Percentiles rank a stretch among this genome's conserved stretches.
phyloP scores from a whole-genome alignment of 2,888 invertebrate species.

The Macropis europaea region DNA sequence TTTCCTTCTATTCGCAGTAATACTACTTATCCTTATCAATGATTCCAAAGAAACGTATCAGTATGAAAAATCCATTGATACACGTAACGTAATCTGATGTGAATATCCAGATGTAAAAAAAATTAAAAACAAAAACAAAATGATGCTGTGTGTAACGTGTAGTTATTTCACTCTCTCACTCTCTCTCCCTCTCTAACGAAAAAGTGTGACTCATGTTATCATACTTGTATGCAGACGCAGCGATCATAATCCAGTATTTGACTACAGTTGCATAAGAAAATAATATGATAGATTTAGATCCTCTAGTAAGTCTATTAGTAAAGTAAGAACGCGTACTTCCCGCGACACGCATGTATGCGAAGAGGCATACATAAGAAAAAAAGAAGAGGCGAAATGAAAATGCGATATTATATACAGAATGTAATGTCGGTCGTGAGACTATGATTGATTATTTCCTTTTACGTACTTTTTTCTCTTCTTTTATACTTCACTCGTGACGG shows the following conservation, averaged over 20 bases:
- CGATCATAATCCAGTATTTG: constrained; percentile 13
- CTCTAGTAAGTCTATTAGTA: background rate
- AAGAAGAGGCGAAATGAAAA: constrained; percentile 16
- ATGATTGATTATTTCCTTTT: constrained; percentile 6
- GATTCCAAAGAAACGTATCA: constrained; percentile 51
- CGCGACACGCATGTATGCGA: background rate
- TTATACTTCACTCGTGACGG: constrained; percentile 17
- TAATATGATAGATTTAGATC: constrained; percentile 13
- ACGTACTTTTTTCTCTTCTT: background rate
- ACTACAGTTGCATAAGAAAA: constrained; percentile 24
- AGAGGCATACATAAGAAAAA: constrained; percentile 14
- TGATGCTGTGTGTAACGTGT: background rate
- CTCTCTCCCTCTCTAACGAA: background rate
- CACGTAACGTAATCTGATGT: background rate
- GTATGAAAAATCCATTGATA: constrained; percentile 18
- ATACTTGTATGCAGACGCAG: constrained; percentile 13
- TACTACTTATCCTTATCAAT: constrained; percentile 50
- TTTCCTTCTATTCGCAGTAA: constrained; percentile 62
- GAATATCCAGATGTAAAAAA: background rate
- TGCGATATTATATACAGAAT: constrained; percentile 52
- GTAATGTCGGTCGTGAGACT: constrained; percentile 31
- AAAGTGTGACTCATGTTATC: background rate
- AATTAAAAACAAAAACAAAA: too few relatives aligned
- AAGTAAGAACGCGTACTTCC: constrained; percentile 1
- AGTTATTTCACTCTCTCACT: too few relatives aligned